Evolutionary conservation across 2,888 invertebrate species (phyloP).

Genomic region (Poecilus cupreus): DNA sequence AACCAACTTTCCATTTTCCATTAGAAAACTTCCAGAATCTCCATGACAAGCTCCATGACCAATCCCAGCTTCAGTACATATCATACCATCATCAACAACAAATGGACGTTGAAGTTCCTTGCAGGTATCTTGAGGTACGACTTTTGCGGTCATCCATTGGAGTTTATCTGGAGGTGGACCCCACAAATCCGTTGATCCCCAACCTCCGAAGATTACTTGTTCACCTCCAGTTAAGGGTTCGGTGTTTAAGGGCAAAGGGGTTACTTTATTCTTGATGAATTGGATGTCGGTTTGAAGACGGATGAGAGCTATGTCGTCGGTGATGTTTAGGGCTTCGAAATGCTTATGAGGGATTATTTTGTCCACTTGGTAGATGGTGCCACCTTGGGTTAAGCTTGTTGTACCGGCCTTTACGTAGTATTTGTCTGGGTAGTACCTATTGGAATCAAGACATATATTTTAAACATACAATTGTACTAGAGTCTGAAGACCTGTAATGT

Average conservation of each 20-base stretch:
- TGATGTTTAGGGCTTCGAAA: not conserved
- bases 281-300: not conserved
- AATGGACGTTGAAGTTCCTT: not conserved
- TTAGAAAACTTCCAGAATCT: slow-evolving; percentile 27
- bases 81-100: slow-evolving; percentile 9
- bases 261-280: not conserved
- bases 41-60: slow-evolving; percentile 58
- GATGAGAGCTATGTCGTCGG: not conserved
- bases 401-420: not conserved
- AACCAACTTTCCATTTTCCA: slow-evolving; percentile 3
- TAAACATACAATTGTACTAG: too few species aligned
- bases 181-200: not conserved
- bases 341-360: not conserved
- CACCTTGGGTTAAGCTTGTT: not conserved
- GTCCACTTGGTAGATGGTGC: not conserved
- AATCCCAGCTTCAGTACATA: slow-evolving; percentile 47
- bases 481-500: too few species aligned
- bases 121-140: not conserved
- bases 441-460: not conserved
- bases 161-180: not conserved
- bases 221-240: not conserved
- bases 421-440: not conserved
- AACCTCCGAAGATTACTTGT: not conserved
- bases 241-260: not conserved
- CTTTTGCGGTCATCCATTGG: not conserved